Evolutionary conservation across 2,113 vertebrate genomes (phyloP), one percentile per base, ranked within the genome.

Genomic region (Syngnathoides biaculeatus): DNA sequence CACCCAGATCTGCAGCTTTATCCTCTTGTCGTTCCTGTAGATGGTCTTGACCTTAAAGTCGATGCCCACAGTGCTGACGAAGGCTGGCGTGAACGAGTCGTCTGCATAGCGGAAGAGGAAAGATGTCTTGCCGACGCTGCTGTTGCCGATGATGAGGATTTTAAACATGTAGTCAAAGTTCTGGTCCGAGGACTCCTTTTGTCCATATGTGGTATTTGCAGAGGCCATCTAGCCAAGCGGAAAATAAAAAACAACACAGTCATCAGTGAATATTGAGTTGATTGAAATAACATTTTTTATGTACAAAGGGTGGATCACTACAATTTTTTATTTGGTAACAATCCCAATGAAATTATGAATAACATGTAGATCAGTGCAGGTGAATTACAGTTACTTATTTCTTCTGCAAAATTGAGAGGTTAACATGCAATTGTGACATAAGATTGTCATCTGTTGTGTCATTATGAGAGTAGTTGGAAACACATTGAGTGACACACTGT

Each of bases 141-240:
- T 96, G 87, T 96, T 95, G 5, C 95, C 95, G 0, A 96, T 96
- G 66, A 95, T 93, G 15, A 96, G 89, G 62, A 96, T 90, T 82
- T 96, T 96, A 79, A 96, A 95, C 95, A 96, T 96, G 82, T 94
- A 96, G 82, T 96, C 95, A 48, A 96, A 96, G 82, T 95, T 96
- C 89, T 96, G 95, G 86, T 96, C 95, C 0, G 94, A 89, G 0
- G 93, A 91, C 58, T 96, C 94, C 75, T 95, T 94, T 61, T 92
- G 90, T 74, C 96, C 96, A 11, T 95, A 96, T 69, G 95, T 91
- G 69, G 97, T 93, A 72, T 94, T 96, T 81, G 94, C 96, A 0
- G 95, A 98, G 40, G 96, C 97, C 97, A 98, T 98, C 95, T 97
- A 87, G 22, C 42, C 22, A 77, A 38, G 58, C 69, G 66, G 0